Percentiles rank a stretch among this genome's conserved stretches.
phyloP scores from a whole-genome alignment of 2,888 invertebrate species.

The Petrolisthes manimaculis region DNA sequence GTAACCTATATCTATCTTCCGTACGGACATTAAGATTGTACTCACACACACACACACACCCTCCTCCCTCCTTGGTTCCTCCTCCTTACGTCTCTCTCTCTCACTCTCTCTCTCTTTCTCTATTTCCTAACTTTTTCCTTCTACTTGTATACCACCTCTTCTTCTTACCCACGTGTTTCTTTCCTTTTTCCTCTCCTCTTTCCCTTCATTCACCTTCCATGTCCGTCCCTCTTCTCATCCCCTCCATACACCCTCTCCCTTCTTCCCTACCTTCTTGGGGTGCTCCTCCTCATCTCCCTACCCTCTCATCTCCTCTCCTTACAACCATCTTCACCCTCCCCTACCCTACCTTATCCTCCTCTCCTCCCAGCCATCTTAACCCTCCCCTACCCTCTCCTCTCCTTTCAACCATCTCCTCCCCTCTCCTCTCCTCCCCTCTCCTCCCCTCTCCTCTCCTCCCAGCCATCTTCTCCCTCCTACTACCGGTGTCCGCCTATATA shows the following conservation, averaged over 20 bases:
- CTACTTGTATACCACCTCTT: too few relatives aligned
- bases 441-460: too few relatives aligned
- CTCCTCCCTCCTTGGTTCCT: not conserved
- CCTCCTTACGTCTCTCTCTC: slow-evolving; percentile 8
- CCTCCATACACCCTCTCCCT: not conserved
- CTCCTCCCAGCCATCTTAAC: too few relatives aligned
- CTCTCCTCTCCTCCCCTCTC: too few relatives aligned
- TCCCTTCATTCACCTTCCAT: not conserved
- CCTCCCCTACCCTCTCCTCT: too few relatives aligned
- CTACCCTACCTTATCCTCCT: too few relatives aligned
- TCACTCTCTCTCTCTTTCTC: not conserved
- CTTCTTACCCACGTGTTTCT: not conserved
- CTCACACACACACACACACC: not conserved
- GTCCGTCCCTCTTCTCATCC: not conserved
- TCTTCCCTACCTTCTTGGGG: too few relatives aligned
- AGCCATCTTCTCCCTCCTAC: too few relatives aligned
- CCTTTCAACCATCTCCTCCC: too few relatives aligned
- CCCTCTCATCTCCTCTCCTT: too few relatives aligned
- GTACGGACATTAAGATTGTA: not conserved
- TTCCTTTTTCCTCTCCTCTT: not conserved
- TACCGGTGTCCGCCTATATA: not conserved
- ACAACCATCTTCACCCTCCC: too few relatives aligned
- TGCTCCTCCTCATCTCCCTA: too few relatives aligned
- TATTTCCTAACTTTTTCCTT: not conserved
- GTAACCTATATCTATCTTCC: slow-evolving; percentile 18